Conservation (phyloP, 2,888 invertebrate genomes). For the Pollenia labialis region DNA sequence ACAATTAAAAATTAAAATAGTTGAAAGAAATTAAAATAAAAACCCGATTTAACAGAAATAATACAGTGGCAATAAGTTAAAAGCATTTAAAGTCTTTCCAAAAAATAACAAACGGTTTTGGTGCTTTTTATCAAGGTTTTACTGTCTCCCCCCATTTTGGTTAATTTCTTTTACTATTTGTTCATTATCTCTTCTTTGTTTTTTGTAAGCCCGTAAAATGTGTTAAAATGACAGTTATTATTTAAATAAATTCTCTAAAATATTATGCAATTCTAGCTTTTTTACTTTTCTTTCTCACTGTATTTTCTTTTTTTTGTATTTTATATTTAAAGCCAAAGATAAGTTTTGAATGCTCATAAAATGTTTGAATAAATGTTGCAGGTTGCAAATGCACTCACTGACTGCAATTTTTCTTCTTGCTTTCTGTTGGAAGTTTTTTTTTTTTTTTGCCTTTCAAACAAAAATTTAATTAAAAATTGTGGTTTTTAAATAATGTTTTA, state of each 20-base stretch:
- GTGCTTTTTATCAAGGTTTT: neutral
- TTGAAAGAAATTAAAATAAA: conserved; percentile 41
- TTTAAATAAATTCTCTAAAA: conserved; percentile 60
- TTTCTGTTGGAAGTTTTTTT: conserved; percentile 13
- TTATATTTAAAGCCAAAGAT: conserved; percentile 52
- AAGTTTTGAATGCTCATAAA: conserved; percentile 53
- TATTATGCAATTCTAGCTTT: conserved; percentile 28
- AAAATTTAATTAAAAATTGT: conserved; percentile 72
- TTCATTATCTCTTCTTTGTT: conserved; percentile 2
- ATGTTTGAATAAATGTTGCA: conserved; percentile 44
- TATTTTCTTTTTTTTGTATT: neutral
- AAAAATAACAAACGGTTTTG: no score
- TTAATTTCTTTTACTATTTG: conserved; percentile 5
- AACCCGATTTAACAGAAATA: neutral
- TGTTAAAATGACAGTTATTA: conserved; percentile 69
- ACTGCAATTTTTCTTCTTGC: conserved; percentile 12
- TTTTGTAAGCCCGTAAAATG: conserved; percentile 42
- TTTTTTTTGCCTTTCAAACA: conserved; percentile 17
- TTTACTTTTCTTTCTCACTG: neutral
- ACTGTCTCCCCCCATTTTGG: neutral
- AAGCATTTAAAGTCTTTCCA: neutral
- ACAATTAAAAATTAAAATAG: conserved; percentile 65
- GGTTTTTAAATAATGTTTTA: conserved; percentile 71
- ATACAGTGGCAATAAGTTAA: conserved; percentile 20
- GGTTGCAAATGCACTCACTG: conserved; percentile 21